phyloP scores from a whole-genome alignment of 2,888 invertebrate species.

The Hemicrepidius hirtus region DNA sequence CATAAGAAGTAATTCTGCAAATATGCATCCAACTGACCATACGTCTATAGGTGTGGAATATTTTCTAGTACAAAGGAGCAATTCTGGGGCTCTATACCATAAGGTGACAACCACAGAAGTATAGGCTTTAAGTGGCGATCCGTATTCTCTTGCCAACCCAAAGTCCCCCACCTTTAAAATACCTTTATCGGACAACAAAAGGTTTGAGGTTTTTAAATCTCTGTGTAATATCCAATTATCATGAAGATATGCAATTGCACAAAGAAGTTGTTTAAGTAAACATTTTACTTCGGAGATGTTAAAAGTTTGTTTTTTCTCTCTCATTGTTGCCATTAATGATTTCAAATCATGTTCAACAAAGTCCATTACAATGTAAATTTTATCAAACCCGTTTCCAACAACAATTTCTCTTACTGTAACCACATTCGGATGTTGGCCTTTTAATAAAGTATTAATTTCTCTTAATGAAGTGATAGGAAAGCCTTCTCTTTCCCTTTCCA shows the following conservation, averaged over 20 bases:
- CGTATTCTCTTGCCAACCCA: constrained; percentile 97
- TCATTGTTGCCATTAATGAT: constrained; percentile 98
- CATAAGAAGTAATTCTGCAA: constrained; percentile 96
- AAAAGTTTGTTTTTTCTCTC: constrained; percentile 86
- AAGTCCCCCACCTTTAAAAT: constrained; percentile 84
- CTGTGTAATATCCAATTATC: constrained; percentile 99
- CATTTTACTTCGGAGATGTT: constrained; percentile 93
- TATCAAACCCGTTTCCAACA: constrained; percentile 99
- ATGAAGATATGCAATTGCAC: constrained; percentile 96
- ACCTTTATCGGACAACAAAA: constrained; percentile 93
- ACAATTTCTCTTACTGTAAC: constrained; percentile 99
- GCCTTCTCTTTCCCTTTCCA: constrained; percentile 99
- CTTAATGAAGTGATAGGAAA: constrained; percentile 98
- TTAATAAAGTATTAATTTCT: constrained; percentile 97
- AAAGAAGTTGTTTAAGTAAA: constrained; percentile 91
- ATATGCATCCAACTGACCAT: constrained; percentile 98
- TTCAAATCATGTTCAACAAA: constrained; percentile 99
- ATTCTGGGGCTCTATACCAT: constrained; percentile 98
- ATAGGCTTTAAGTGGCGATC: constrained; percentile 96
- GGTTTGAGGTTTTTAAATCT: constrained; percentile 98
- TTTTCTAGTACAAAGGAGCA: constrained; percentile 91
- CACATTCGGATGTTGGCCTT: constrained; percentile 97
- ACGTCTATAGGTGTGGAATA: constrained; percentile 98
- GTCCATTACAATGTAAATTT: constrained; percentile 99
- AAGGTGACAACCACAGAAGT: constrained; percentile 98